Base-by-base conservation (phyloP, 2,113 vertebrate genomes). In the Mormyrus iriodes region DNA sequence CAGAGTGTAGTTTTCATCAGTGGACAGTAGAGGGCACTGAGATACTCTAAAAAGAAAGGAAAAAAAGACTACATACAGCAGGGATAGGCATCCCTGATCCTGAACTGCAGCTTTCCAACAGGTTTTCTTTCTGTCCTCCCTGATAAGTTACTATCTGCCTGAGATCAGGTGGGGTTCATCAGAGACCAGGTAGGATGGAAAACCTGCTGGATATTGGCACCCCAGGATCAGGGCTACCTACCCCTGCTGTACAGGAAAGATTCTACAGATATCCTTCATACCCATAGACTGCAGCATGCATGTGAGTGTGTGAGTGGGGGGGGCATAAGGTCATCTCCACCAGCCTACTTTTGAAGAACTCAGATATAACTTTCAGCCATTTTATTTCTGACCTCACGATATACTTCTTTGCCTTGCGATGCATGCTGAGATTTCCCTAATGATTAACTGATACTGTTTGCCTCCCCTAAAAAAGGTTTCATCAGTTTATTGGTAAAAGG, bases 21-120 rank as follows among this genome's bases (percentile, higher is more conserved):
- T 87, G 86, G 53, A 58, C 86, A 87, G 53, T 87, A 87, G 86
- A 87, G 86, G 86, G 55, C 42, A 35, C 15, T 87, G 39, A 42
- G 13, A 65, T 24, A n/a, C 52, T 65, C n/a, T 53, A 27, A 35
- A 21, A 52, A 39, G 51, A 55, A 52, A 35, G 49, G 27, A 53
- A 15, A 52, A 15, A 52, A 53, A 83, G 21, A 27, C 21, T 10
- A 7, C 24, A 2, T 27, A 27, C 61, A 31, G 61, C n/a, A 13
- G n/a, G 61, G 31, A 24, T n/a, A 58, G 55, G 24, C n/a, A 65
- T 5, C 58, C 58, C n/a, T 12, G 58, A 65, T 65, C 58, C 58
- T 12, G 58, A 8, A 12, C 2, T 0, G 58, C 24, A 2, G 0
- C 21, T 10, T n/a, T 3, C 24, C 24, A n/a, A 24, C 58, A 10